Evolutionary conservation across 2,113 vertebrate genomes (phyloP), one percentile per base, ranked within the genome.

Genomic region (Galeopterus variegatus): DNA sequence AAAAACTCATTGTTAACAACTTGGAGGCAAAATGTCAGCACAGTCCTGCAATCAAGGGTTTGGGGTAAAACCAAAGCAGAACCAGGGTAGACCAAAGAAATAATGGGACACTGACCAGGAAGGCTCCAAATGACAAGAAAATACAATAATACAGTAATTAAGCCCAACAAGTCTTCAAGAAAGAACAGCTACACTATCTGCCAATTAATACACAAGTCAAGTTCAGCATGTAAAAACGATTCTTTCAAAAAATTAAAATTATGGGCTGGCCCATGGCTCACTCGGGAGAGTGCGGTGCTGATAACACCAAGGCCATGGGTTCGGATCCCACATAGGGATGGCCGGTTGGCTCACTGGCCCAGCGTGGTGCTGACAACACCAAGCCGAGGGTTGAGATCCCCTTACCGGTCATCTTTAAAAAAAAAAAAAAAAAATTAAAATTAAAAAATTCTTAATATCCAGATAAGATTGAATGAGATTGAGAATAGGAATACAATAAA

Each of bases 181-280:
- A 80, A 84, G 73, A 96, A 96, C 90, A 92, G 26, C 52, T 73
- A 91, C 21, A 52, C 36, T 48, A 41, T 62, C 82, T 91, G 58
- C 28, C 83, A n/a, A 75, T 81, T 83, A 76, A 94, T 62, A 91
- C 3, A 81, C 0, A 85, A 54, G 15, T 75, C 13, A 88, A 85
- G 81, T 13, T 93, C 58, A 91, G 76, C 21, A 62, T 48, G 58
- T 96, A 23, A 28, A 45, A 83, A 69, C 23, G 9, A 82, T 67
- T 36, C n/a, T 69, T 83, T 96, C 41, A 41, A 41, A 41, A 41
- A 41, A 41, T 41, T 41, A 41, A 41, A 41, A 41, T 41, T 41
- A 41, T 3, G 41, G 41, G 41, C 41, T 4, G 41, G 41, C 41
- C 41, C 41, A 4, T 41, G 41, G 41, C 41, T 41, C 41, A 41